Evolutionary conservation across 1,140 invertebrate genomes (phyloP).

Genomic region (Heliconius nattereri): DNA sequence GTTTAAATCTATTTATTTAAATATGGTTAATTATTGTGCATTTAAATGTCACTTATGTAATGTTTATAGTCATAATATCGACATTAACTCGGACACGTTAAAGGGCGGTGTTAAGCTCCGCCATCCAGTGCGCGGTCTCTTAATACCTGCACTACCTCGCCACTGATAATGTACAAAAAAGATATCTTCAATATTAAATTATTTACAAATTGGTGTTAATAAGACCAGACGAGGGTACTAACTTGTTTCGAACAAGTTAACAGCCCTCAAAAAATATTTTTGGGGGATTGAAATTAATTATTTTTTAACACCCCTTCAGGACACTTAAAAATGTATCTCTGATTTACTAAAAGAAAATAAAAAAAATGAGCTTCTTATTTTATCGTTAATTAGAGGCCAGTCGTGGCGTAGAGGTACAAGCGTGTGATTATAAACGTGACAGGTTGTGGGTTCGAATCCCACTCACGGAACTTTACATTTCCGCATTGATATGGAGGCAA

Average conservation of each 20-base stretch:
- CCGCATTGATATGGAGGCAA: too few relatives aligned
- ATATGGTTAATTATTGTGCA: too few relatives aligned
- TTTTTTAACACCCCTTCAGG: not conserved
- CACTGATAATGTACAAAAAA: not conserved
- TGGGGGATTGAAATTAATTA: slow-evolving; percentile 3
- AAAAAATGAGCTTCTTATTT: too few relatives aligned
- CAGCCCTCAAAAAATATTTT: not conserved
- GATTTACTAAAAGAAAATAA: not conserved
- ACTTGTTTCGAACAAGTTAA: not conserved
- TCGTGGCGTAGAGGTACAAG: too few relatives aligned
- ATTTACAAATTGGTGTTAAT: not conserved
- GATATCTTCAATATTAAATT: not conserved
- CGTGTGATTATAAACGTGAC: too few relatives aligned
- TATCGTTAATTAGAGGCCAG: too few relatives aligned
- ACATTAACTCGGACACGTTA: not conserved
- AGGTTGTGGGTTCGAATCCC: too few relatives aligned
- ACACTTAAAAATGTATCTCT: not conserved
- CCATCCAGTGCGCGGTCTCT: not conserved
- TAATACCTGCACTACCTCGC: too few relatives aligned
- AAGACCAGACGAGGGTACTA: not conserved
- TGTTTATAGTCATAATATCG: not conserved
- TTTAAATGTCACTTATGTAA: not conserved
- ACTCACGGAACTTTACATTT: too few relatives aligned
- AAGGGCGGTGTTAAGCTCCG: not conserved
- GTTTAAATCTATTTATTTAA: too few relatives aligned